Percentiles rank a stretch among this genome's conserved stretches.
phyloP scores from a whole-genome alignment of 35 echinoderm and acorn worm genomes.

The Acanthaster planci region DNA sequence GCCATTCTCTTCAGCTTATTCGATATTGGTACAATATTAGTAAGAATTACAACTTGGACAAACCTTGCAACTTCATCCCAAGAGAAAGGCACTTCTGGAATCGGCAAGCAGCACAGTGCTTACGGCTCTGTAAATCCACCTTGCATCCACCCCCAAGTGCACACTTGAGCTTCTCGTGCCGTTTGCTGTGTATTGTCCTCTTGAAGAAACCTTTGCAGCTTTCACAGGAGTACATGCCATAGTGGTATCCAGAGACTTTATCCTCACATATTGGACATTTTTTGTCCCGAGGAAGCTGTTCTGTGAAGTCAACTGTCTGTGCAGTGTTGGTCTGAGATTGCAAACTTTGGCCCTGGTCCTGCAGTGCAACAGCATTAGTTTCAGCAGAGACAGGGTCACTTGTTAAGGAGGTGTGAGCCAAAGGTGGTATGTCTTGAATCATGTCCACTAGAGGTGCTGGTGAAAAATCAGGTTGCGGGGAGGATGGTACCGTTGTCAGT shows the following conservation, averaged over 20 bases:
- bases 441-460: too few species aligned
- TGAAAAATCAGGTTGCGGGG: too few species aligned
- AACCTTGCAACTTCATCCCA: conserved; percentile 91
- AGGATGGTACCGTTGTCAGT: too few species aligned
- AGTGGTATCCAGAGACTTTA: conserved; percentile 86
- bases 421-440: too few species aligned
- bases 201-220: conserved; percentile 98
- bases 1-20: too few species aligned
- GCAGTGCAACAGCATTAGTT: too few species aligned
- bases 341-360: too few species aligned
- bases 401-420: too few species aligned
- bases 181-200: conserved; percentile 80
- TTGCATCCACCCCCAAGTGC: conserved; percentile 43
- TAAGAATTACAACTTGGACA: neutral
- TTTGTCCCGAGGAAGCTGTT: conserved; percentile 44
- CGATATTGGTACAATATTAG: too few species aligned
- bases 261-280: conserved; percentile 86
- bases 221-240: conserved; percentile 90
- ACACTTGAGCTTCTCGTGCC: conserved; percentile 75
- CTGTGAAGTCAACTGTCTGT: neutral
- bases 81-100: conserved; percentile 75
- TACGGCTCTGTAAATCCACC: conserved; percentile 62
- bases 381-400: too few species aligned
- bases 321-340: neutral
- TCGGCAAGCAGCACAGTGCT: conserved; percentile 81